Evolutionary conservation across 2,888 invertebrate species (phyloP), one percentile per base, ranked within the genome.

Genomic region (Aspidiotus rigidus): DNA sequence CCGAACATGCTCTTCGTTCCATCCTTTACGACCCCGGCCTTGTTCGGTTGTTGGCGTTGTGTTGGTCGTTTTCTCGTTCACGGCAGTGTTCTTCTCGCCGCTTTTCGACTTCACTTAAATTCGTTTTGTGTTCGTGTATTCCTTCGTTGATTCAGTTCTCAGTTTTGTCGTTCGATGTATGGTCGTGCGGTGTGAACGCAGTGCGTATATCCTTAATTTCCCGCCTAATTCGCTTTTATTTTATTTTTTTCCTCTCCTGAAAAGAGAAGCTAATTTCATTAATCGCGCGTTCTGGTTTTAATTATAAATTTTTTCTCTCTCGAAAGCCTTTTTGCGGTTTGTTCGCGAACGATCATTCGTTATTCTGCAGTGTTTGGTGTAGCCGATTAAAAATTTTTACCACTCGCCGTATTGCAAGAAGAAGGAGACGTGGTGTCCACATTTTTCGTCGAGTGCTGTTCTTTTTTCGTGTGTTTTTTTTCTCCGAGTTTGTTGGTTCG

Each of bases 1-100:
- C 64, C 42, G 44, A 49, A 57, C 67, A 53, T 67, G 60, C 67
- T 60, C 67, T 57, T 67, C 67, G 44, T 59, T 57, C 57, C 42
- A 56, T 57, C 59, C 39, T 55, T 28, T 41, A 17, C 60, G 67
- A 60, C 67, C 60, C 67, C 67, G 67, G 67, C 60, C 57, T 59
- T 63, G 55, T 64, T 64, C 54, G 55, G 64, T 64, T 55, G 49
- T 49, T 49, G 10, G n/a, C 49, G 49, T 13, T n/a, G 49, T 13
- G 28, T 62, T 62, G 54, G 56, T 53, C 64, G 28, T 39, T 54
- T 55, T 41, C 64, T 55, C 64, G 64, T 64, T 49, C 41, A 40
- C 54, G 10, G 64, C 28, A 28, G 28, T 28, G 28, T 28, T 28
- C 28, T 28, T 28, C 28, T 28, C 28, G 28, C 28, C 28, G 28